These are phyloP conservation scores for Scaptodrosophila lebanonensis DNA, from an alignment of 1,140 invertebrate species.

Conservation along the genomic window DNA sequence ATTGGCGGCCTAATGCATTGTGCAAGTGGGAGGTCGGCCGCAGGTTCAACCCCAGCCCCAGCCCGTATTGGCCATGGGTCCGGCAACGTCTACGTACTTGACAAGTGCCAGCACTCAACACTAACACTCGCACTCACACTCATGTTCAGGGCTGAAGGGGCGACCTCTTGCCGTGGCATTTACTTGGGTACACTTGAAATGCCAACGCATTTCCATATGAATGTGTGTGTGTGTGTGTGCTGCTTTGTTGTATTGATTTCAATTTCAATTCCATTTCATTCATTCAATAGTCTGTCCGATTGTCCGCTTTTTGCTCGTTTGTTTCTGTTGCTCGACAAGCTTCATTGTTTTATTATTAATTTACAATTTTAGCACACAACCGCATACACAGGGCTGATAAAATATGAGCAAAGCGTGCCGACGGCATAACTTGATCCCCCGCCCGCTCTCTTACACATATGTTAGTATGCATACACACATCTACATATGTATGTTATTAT, in stretches of 20 bases:
- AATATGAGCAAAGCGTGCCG: no score
- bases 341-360: slow-evolving; percentile 66
- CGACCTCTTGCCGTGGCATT: slow-evolving; percentile 5
- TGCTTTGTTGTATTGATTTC: slow-evolving; percentile 55
- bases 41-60: no score
- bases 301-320: neutral
- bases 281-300: slow-evolving; percentile 46
- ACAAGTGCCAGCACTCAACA: slow-evolving; percentile 28
- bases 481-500: slow-evolving; percentile 7
- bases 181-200: no score
- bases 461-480: no score
- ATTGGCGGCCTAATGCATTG: no score
- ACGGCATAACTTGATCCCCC: no score
- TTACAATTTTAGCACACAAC: slow-evolving; percentile 65
- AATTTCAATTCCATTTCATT: slow-evolving; percentile 62
- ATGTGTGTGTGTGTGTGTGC: slow-evolving; percentile 30
- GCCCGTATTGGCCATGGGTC: no score
- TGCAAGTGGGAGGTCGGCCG: no score
- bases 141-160: slow-evolving; percentile 27
- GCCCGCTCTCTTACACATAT: no score
- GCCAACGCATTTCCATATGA: slow-evolving; percentile 1
- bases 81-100: slow-evolving; percentile 19
- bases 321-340: slow-evolving; percentile 38
- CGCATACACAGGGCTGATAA: slow-evolving; percentile 20
- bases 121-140: no score